Percentiles rank a stretch among this genome's conserved stretches.
Evolutionary conservation across 2,888 invertebrate species (phyloP).

Genomic region (Strigamia transsilvanica): DNA sequence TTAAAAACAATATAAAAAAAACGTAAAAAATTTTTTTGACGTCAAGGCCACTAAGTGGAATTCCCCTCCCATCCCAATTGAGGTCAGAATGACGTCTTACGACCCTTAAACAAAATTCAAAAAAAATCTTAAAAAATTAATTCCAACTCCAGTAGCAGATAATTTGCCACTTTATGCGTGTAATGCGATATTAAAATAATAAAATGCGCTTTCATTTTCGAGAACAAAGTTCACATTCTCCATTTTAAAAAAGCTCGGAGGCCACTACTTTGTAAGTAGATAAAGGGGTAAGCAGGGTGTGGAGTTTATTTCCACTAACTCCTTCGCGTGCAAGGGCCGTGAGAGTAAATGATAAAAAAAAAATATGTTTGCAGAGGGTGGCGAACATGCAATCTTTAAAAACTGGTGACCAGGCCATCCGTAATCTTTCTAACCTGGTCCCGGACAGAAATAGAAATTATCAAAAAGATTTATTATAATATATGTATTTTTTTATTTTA

Average conservation of each 20-base stretch:
- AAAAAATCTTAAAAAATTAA: not conserved
- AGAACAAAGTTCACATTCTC: constrained; percentile 35
- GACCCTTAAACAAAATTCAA: not conserved
- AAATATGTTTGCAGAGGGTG: no score
- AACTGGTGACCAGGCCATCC: not conserved
- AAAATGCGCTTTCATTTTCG: constrained; percentile 17
- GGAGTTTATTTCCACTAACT: constrained; percentile 10
- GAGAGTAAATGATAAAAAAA: constrained; percentile 13
- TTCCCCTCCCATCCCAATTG: constrained; percentile 35
- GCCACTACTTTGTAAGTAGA: constrained; percentile 1
- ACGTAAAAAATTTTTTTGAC: not conserved
- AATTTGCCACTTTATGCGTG: constrained; percentile 27
- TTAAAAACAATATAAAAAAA: not conserved
- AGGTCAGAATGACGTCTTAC: constrained; percentile 15
- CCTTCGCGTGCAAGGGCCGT: constrained; percentile 22
- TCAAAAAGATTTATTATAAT: not conserved
- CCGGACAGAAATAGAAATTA: not conserved
- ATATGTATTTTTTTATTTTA: no score
- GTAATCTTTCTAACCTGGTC: not conserved
- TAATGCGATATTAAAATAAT: constrained; percentile 35
- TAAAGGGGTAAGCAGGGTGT: constrained; percentile 20
- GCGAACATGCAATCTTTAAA: not conserved
- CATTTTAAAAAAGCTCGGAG: not conserved
- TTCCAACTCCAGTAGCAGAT: constrained; percentile 24
- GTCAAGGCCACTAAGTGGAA: constrained; percentile 11